Percentiles rank a stretch among this genome's conserved stretches.
Evolutionary conservation across 2,888 invertebrate species (phyloP).

Genomic region (Buathra laborator): DNA sequence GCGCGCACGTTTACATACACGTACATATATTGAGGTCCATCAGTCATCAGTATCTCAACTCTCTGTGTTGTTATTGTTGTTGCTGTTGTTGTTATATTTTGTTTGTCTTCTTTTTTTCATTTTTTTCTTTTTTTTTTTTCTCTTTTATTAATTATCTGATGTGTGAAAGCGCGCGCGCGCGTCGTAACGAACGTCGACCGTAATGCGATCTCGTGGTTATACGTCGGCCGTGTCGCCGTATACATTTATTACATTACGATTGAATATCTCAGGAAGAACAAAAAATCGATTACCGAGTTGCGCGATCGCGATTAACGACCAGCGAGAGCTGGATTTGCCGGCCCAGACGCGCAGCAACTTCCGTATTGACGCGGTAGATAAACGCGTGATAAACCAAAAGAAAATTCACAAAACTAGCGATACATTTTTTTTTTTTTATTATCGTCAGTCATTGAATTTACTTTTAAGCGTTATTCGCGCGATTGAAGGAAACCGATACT

Average conservation of each 20-base stretch:
- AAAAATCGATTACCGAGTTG: constrained; percentile 67
- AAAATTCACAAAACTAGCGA: constrained; percentile 24
- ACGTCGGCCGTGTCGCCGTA: constrained; percentile 46
- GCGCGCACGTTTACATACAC: constrained; percentile 63
- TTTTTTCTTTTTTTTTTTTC: constrained; percentile 7
- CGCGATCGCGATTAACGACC: constrained; percentile 65
- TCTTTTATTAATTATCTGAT: constrained; percentile 37
- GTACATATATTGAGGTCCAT: constrained; percentile 36
- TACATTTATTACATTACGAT: constrained; percentile 42
- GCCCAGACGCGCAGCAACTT: constrained; percentile 76
- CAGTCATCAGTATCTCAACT: constrained; percentile 35
- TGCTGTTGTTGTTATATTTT: constrained; percentile 17
- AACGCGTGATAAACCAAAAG: constrained; percentile 6
- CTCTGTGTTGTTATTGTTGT: constrained; percentile 16
- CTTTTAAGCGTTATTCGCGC: background rate
- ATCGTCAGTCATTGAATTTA: background rate
- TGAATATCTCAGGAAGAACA: constrained; percentile 66
- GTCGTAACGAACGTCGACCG: constrained; percentile 69
- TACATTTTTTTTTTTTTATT: background rate
- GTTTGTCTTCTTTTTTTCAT: constrained; percentile 4
- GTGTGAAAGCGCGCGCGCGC: constrained; percentile 62
- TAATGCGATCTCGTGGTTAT: constrained; percentile 67
- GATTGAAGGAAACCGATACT: background rate
- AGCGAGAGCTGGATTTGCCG: constrained; percentile 79
- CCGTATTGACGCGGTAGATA: constrained; percentile 45